phyloP scores from a whole-genome alignment of 1,140 invertebrate genomes.

The Steinernema khuongi region DNA sequence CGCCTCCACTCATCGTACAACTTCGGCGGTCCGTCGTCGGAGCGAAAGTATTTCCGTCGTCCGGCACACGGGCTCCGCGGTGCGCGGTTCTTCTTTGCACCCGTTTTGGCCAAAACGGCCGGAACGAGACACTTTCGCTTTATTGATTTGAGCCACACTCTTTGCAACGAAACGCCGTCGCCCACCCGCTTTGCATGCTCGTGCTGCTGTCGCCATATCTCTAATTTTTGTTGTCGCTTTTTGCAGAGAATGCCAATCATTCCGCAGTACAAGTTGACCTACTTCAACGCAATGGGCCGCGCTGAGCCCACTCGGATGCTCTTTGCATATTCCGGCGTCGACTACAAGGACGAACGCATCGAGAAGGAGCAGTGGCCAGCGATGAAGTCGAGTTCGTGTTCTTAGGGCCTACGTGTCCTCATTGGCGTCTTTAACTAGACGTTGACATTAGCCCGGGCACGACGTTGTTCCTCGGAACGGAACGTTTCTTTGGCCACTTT shows the following conservation, averaged over 20 bases:
- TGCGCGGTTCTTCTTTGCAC: not conserved
- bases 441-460: no score
- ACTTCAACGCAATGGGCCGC: slow-evolving; percentile 40
- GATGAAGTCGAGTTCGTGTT: slow-evolving; percentile 31
- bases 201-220: not conserved
- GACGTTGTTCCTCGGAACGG: no score
- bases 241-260: slow-evolving; percentile 1
- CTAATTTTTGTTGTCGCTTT: not conserved
- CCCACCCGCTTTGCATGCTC: not conserved
- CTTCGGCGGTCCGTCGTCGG: not conserved
- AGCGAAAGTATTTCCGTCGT: not conserved
- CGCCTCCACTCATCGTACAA: not conserved
- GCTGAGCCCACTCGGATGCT: slow-evolving; percentile 42
- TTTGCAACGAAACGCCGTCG: not conserved
- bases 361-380: slow-evolving; percentile 36
- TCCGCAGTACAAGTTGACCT: slow-evolving; percentile 34
- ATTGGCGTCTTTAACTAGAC: no score
- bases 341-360: slow-evolving; percentile 41
- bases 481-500: no score
- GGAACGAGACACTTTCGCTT: not conserved
- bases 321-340: slow-evolving; percentile 35
- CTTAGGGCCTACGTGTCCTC: not conserved
- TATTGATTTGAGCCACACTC: not conserved
- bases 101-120: not conserved
- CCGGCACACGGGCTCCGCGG: not conserved